These are phyloP conservation scores for Riptortus pedestris DNA, from an alignment of 1,140 invertebrate species.

Conservation along the genomic window DNA sequence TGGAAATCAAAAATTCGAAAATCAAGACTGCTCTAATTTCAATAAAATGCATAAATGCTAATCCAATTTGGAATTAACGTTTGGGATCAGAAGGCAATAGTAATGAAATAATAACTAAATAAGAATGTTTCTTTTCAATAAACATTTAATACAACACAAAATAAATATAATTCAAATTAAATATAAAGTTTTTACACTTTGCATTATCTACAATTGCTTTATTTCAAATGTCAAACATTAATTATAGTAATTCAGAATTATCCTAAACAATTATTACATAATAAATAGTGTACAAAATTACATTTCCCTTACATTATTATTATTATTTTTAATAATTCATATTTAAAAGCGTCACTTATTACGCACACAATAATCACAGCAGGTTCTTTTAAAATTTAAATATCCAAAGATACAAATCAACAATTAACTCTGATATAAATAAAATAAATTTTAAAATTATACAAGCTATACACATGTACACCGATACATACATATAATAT, in stretches of 20 bases:
- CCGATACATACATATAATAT: too few relatives aligned
- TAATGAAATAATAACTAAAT: background rate
- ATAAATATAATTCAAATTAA: background rate
- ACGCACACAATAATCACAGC: background rate
- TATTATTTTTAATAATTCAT: background rate
- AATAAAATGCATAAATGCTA: too few relatives aligned
- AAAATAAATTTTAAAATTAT: background rate
- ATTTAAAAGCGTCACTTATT: background rate
- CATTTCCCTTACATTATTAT: background rate
- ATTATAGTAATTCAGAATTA: background rate
- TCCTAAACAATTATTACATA: too few relatives aligned
- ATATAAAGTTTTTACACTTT: too few relatives aligned
- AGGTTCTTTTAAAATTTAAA: background rate
- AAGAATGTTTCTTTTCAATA: too few relatives aligned
- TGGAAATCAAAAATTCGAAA: too few relatives aligned
- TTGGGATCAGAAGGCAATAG: too few relatives aligned
- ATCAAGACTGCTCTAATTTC: too few relatives aligned
- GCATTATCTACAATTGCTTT: too few relatives aligned
- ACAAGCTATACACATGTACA: background rate
- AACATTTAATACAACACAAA: background rate
- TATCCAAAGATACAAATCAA: background rate
- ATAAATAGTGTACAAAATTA: background rate
- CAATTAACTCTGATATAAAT: background rate
- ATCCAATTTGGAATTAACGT: too few relatives aligned
- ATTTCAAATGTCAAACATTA: too few relatives aligned